Conservation (phyloP, 2,113 vertebrate genomes). For the Psettodes erumei region DNA sequence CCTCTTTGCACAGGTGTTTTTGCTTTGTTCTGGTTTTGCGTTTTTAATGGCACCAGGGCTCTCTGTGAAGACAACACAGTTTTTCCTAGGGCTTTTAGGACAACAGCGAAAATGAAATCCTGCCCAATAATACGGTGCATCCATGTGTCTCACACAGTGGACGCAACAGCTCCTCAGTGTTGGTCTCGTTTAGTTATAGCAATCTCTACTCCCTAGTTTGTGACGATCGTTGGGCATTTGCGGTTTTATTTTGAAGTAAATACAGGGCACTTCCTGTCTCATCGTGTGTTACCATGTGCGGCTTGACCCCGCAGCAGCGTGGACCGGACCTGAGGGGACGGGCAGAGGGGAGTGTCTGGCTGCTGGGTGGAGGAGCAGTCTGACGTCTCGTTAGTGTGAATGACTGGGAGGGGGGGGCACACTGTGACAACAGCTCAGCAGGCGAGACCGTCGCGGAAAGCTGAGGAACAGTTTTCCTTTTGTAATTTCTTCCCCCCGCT, state of each 20-base stretch:
- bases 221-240: no score
- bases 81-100: no score
- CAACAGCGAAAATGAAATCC: no score
- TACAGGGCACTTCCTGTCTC: background rate
- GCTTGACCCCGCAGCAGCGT: conserved; percentile 10
- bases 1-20: no score
- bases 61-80: no score
- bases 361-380: conserved; percentile 18
- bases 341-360: conserved; percentile 64
- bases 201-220: no score
- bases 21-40: background rate
- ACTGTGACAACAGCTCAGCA: conserved; percentile 48
- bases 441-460: conserved; percentile 38
- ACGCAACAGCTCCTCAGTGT: background rate
- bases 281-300: fast-evolving
- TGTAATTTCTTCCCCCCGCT: conserved; percentile 45
- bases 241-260: conserved; percentile 51
- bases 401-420: conserved; percentile 37
- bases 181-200: background rate
- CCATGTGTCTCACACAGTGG: no score
- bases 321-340: conserved; percentile 3
- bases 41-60: no score
- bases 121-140: background rate
- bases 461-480: conserved; percentile 11
- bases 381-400: conserved; percentile 61